Base-by-base conservation (phyloP, 2,113 vertebrate genomes). In the Pseudonaja textilis region DNA sequence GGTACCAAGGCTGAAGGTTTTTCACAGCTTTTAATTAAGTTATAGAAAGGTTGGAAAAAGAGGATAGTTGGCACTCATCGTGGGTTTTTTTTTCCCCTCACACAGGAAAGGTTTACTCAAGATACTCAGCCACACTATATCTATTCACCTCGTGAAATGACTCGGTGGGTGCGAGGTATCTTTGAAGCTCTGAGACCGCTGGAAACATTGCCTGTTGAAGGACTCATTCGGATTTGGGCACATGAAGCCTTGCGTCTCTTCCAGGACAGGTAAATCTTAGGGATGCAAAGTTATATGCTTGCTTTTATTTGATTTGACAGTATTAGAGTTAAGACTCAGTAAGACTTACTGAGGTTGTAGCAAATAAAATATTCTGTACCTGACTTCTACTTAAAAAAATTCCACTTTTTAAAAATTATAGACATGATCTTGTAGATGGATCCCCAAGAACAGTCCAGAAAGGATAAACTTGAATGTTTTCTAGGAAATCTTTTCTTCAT, bases 71-170 rank as follows among this genome's bases (percentile, higher is more conserved):
- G 29, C 20, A 55, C 52, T 74, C 55, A 87, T 25, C 7, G 2
- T 22, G 12, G 8, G 1, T 8, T 42, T 8, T 2, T 2, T 34
- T 92, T 42, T 89, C 20, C 39, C 50, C 50, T 50, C 25, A 45
- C 96, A 3, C 95, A 99, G 99, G 99, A 99, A 96, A 98, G 99
- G 9, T 99, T 99, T 96, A 99, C 99, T 10, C 99, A 99, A 96
- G 99, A 99, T 97, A 99, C 98, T 0, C 99, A 99, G 93, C 99
- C 99, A 0, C 99, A 99, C 97, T 99, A 99, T 93, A 99, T 99
- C 96, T 99, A 99, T 94, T 99, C 99, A 1, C 99, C 99, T 95
- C 98, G 99, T 96, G 99, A 99, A 96, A 99, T 99, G 99, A 99
- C 99, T 5, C 98, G 99, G 26, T 99, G 99, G 99, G 99, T 99